Conservation (phyloP, 1,140 invertebrate species). For the Atta cephalotes region DNA sequence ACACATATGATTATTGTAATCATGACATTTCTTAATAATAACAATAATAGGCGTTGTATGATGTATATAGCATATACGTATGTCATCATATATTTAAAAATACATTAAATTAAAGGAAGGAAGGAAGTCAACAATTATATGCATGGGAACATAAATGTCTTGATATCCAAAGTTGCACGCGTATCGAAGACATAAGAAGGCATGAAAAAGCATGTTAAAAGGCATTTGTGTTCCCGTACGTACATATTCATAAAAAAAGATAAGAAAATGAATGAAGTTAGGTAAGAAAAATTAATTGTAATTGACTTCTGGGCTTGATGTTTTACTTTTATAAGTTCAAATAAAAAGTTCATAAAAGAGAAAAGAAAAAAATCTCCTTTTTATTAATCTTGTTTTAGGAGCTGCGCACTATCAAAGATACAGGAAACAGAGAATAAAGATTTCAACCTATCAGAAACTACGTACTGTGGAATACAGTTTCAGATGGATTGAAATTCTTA, state of each 20-base stretch:
- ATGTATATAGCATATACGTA: not conserved
- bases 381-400: not conserved
- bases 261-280: conserved; percentile 57
- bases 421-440: too few relatives aligned
- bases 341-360: not conserved
- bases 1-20: conserved; percentile 47
- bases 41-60: conserved; percentile 20
- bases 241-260: conserved; percentile 70
- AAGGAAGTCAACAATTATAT: conserved; percentile 85
- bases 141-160: too few relatives aligned
- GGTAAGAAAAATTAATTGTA: conserved; percentile 5
- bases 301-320: conserved; percentile 49
- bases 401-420: too few relatives aligned
- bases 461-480: too few relatives aligned
- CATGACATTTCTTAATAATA: conserved; percentile 3
- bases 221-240: too few relatives aligned
- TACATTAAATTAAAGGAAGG: conserved; percentile 83
- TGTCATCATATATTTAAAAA: conserved; percentile 73
- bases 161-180: too few relatives aligned
- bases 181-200: too few relatives aligned
- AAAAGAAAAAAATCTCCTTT: not conserved
- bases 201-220: too few relatives aligned
- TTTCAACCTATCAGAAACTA: too few relatives aligned
- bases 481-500: too few relatives aligned
- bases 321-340: not conserved